Evolutionary conservation across 2,797 vertebrate genomes (phyloP).

Genomic region (Psittacula derbiana): DNA sequence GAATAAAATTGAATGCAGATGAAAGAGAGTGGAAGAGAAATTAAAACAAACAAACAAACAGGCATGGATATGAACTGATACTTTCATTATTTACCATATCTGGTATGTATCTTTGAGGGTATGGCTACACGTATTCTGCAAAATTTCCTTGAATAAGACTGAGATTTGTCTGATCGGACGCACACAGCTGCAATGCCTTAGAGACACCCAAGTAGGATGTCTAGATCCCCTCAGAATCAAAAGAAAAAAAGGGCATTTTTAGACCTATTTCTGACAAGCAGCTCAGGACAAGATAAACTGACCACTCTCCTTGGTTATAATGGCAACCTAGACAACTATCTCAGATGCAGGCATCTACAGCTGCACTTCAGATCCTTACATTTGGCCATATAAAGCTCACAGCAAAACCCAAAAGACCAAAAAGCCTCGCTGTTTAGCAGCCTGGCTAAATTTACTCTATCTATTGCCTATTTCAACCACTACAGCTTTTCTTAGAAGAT

Average conservation of each 20-base stretch:
- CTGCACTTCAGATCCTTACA: background rate
- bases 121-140: background rate
- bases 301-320: background rate
- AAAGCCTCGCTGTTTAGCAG: background rate
- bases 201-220: background rate
- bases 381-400: background rate
- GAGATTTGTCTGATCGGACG: background rate
- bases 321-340: background rate
- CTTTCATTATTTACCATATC: background rate
- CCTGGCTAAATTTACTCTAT: background rate
- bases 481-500: background rate
- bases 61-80: background rate
- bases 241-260: background rate
- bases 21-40: background rate
- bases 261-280: background rate
- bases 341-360: background rate
- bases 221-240: background rate
- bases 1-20: background rate
- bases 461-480: background rate
- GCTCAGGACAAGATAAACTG: background rate
- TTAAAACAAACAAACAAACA: background rate
- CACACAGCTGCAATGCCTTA: background rate
- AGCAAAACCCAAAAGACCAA: background rate
- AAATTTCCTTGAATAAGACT: background rate
- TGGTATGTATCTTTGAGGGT: background rate